These are phyloP conservation scores for Chirona hameri DNA, from an alignment of 2,888 invertebrate species.

Conservation along the genomic window DNA sequence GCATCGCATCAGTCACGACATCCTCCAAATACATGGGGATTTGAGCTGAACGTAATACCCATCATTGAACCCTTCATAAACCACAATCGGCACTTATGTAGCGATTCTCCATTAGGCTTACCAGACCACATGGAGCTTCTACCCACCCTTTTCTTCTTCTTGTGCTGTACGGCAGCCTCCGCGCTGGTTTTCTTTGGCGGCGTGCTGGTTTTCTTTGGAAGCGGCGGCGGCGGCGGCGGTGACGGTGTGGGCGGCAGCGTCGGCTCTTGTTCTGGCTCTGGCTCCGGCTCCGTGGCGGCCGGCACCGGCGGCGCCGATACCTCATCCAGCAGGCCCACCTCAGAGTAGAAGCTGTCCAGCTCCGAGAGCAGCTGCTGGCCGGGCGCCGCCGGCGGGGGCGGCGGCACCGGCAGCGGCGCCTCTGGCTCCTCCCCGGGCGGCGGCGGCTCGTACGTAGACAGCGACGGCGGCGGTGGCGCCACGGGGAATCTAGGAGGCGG, in stretches of 20 bases:
- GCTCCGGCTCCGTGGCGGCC: constrained; percentile 22
- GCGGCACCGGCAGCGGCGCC: constrained; percentile 39
- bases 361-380: constrained; percentile 44
- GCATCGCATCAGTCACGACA: no score
- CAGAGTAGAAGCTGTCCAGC: constrained; percentile 59
- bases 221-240: constrained; percentile 42
- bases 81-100: no score
- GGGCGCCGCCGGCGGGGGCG: constrained; percentile 51
- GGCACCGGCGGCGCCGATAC: constrained; percentile 22
- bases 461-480: constrained; percentile 5
- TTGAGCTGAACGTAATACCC: no score
- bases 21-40: no score
- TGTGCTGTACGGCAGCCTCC: constrained; percentile 41
- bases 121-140: no score
- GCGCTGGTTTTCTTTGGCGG: constrained; percentile 41
- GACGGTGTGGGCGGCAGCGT: constrained; percentile 43
- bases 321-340: constrained; percentile 56
- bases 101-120: no score
- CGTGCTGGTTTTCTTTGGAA: constrained; percentile 40
- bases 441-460: constrained; percentile 52
- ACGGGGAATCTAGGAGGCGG: background rate
- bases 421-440: constrained; percentile 58
- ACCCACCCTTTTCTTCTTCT: constrained; percentile 40
- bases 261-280: constrained; percentile 4
- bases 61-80: no score